A percentile compares a stretch with the other conserved stretches of the same genome.
Conservation (phyloP, 1,140 invertebrate genomes). For the Drosophila aff. region DNA sequence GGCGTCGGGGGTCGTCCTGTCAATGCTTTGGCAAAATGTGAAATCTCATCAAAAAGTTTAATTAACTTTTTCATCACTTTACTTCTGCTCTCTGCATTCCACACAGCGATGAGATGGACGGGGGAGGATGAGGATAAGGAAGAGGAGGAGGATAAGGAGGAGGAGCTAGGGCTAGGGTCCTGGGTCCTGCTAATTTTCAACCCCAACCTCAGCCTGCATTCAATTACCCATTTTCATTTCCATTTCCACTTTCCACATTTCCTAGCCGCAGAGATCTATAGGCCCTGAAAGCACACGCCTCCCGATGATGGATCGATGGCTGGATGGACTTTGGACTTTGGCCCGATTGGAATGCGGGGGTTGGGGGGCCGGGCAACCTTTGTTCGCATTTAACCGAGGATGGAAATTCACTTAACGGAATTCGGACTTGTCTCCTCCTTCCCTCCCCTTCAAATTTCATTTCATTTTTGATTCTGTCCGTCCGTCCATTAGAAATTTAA, state of each 20-base stretch:
- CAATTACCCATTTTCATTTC: conserved; percentile 59
- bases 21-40: conserved; percentile 66
- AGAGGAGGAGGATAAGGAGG: neutral
- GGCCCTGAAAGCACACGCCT: conserved; percentile 9
- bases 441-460: conserved; percentile 43
- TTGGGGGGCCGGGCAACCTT: neutral
- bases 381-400: conserved; percentile 50
- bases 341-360: neutral
- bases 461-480: conserved; percentile 62
- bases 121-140: neutral
- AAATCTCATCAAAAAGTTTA: conserved; percentile 84
- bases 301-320: conserved; percentile 53
- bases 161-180: neutral
- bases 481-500: conserved; percentile 70
- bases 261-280: conserved; percentile 16
- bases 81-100: conserved; percentile 72
- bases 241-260: conserved; percentile 20
- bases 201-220: conserved; percentile 52
- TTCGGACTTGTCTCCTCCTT: conserved; percentile 44
- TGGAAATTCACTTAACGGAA: conserved; percentile 73
- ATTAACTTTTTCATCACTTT: conserved; percentile 83
- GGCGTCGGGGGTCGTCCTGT: conserved; percentile 33
- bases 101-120: neutral
- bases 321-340: conserved; percentile 7
- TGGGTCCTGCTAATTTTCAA: conserved; percentile 49